Base-by-base conservation (phyloP, 92 coral and sea anemone genomes). In the Heliopora coerulea region DNA sequence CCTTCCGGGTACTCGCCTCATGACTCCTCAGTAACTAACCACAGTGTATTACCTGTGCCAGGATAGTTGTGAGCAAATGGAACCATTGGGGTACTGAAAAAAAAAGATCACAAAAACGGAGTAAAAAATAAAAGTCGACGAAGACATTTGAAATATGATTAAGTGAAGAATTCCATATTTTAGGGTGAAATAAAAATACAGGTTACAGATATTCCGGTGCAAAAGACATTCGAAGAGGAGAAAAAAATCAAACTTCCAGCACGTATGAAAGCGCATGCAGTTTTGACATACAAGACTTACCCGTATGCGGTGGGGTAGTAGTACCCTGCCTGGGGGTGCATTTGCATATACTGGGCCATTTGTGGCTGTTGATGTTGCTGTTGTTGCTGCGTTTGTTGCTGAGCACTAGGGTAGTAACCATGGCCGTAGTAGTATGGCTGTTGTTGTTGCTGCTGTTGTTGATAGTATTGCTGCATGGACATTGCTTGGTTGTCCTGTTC, bases 271-370 rank as follows among this genome's bases (percentile, higher is more conserved):
- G 67, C n/a, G 41, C 60, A 58, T n/a, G n/a, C n/a, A n/a, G n/a
- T n/a, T n/a, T 21, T 26, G 11, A 0, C 7, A 8, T 1, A 63
- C 1, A 15, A 46, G n/a, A 67, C 74, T 41, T 49, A 67, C 74
- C 58, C 74, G 21, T 70, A 70, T 13, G 62, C 35, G 30, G 50
- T 68, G 30, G 75, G 62, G 35, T 70, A 70, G 8, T 54, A 52
- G 54, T 84, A 79, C 32, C 70, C 44, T 24, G 85, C 63, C 56
- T 79, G 87, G 54, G 88, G 86, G 42, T 77, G 87, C 70, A 84
- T 87, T 46, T 89, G 88, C 79, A 89, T 88, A 79, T 89, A 89
- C 48, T 80, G 87, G 24, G 89, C 32, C 33, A 73, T 65, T 61
- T 75, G 87, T 62, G 84, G 85, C 27, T 83, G 87, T 67, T 77